Evolutionary conservation across 2,797 vertebrate species (phyloP).

Genomic region (Halcyon leucocephala): DNA sequence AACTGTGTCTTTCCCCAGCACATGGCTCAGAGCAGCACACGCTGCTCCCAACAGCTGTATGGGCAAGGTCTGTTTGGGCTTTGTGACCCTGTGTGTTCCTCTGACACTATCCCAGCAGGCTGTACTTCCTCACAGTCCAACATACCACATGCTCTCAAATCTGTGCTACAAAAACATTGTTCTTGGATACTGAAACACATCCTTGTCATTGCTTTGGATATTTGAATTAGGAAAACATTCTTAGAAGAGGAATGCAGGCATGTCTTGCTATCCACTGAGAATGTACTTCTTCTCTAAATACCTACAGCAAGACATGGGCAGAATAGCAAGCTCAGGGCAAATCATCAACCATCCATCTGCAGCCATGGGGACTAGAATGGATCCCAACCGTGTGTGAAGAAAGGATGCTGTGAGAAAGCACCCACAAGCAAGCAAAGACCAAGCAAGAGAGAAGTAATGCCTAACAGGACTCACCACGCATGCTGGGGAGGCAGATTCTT

Average conservation of each 20-base stretch:
- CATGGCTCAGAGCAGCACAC: neutral
- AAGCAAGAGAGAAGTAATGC: neutral
- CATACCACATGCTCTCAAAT: neutral
- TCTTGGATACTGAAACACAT: neutral
- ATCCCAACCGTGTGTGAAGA: neutral
- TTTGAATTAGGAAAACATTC: neutral
- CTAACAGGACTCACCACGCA: neutral
- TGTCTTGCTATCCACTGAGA: neutral
- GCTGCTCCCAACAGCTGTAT: neutral
- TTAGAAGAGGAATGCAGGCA: neutral
- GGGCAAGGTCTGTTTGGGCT: neutral
- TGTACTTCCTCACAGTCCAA: neutral
- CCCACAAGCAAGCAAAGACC: neutral
- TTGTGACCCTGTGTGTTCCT: neutral
- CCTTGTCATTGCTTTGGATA: neutral
- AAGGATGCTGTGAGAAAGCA: neutral
- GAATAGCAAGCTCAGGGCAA: neutral
- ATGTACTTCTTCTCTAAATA: neutral
- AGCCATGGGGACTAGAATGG: neutral
- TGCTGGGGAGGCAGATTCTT: neutral
- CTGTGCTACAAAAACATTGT: neutral
- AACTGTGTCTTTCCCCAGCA: rapidly evolving
- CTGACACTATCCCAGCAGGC: neutral
- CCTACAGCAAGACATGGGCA: neutral
- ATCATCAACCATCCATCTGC: neutral